A percentile compares a stretch with the other conserved stretches of the same genome.
phyloP scores from a whole-genome alignment of 1,140 invertebrate genomes.

The Drepana arcuata region DNA sequence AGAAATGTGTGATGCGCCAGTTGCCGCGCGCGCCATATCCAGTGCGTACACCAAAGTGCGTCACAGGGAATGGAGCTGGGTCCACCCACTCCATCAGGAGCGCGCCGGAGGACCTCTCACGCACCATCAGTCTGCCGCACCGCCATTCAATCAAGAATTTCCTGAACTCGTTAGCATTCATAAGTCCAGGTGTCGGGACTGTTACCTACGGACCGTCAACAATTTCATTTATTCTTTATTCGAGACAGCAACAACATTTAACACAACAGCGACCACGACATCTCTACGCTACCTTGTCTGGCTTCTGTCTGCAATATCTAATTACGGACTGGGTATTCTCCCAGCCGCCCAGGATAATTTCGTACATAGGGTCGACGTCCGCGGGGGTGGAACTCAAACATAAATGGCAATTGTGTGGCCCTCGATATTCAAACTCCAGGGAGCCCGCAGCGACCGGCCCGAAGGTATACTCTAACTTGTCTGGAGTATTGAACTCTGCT shows the following conservation, averaged over 20 bases:
- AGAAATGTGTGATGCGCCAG: slow-evolving; percentile 70
- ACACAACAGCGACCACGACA: slow-evolving; percentile 16
- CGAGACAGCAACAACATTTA: slow-evolving; percentile 5
- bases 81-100: slow-evolving; percentile 74
- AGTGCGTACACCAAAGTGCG: slow-evolving; percentile 75
- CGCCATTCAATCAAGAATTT: slow-evolving; percentile 75
- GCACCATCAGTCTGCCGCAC: slow-evolving; percentile 70
- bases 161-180: slow-evolving; percentile 70
- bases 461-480: slow-evolving; percentile 74
- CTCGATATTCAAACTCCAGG: slow-evolving; percentile 72
- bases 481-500: slow-evolving; percentile 67
- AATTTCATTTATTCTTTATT: slow-evolving; percentile 15
- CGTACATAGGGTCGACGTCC: slow-evolving; percentile 74
- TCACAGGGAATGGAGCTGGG: slow-evolving; percentile 72
- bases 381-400: slow-evolving; percentile 66
- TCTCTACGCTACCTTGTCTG: slow-evolving; percentile 73
- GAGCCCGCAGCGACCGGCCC: slow-evolving; percentile 69
- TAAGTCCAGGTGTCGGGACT: slow-evolving; percentile 69
- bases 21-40: slow-evolving; percentile 75
- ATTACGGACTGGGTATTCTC: slow-evolving; percentile 76
- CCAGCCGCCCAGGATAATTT: slow-evolving; percentile 77
- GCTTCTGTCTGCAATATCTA: slow-evolving; percentile 74
- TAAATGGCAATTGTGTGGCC: slow-evolving; percentile 75
- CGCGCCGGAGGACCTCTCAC: slow-evolving; percentile 51
- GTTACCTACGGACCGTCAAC: slow-evolving; percentile 64